Evolutionary conservation across 2,888 invertebrate genomes (phyloP), one percentile per base, ranked within the genome.

Genomic region (Agrenia bidenticulata): DNA sequence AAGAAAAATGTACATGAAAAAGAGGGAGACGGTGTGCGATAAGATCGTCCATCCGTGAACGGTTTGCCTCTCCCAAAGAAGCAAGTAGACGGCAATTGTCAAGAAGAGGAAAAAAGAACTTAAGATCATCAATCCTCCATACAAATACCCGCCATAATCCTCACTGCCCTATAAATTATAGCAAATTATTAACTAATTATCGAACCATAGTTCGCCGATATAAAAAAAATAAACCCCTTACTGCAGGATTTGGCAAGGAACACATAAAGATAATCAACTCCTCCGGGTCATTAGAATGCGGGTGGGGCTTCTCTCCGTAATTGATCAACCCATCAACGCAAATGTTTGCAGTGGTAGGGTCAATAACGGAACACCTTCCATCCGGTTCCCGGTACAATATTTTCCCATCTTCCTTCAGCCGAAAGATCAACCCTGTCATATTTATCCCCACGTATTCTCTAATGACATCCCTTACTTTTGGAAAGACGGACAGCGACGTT

Each of bases 21-120:
- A 72, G 54, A 72, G 49, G 17, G 73, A 68, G 0, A 64, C 55
- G 0, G 67, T 64, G 17, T 72, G 58, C 0, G 70, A 72, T 19
- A 73, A 66, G 1, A 71, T 67, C 11, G 70, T 72, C 69, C 71
- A 69, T 17, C 60, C 76, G 57, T 77, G 77, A 27, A 77, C 73
- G 21, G 73, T 76, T 53, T 73, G 76, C 26, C 75, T 64, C 60
- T 77, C 77, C 56, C 76, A 75, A 13, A 77, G 64, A 11, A 69
- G 62, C 9, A 72, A 53, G 60, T 77, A 77, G 0, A 76, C 73
- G 7, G 65, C 64, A 45, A 74, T 61, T 0, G 76, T 77, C 32
- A 75, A 53, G 19, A 73, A 54, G 27, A 77, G 70, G 57, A 76
- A 76, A 9, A 65, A 45, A 5, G 73, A 71, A n/a, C 75, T 72